Evolutionary conservation across 2,888 invertebrate genomes (phyloP).

Genomic region (Trichopria drosophilae): DNA sequence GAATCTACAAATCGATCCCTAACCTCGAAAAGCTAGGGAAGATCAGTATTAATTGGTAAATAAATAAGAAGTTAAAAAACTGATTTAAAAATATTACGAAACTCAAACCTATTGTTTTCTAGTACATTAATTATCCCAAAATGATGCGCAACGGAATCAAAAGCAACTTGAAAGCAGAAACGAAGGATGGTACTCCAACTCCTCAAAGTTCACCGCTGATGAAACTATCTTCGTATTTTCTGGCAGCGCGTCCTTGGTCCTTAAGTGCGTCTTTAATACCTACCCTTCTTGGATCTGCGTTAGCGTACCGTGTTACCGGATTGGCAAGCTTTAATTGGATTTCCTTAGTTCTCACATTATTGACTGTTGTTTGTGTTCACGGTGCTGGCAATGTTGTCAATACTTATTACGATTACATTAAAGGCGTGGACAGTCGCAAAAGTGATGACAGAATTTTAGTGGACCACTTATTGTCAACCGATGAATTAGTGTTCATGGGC

Average conservation of each 20-base stretch:
- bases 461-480: slow-evolving; percentile 84
- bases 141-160: too few species aligned
- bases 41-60: too few species aligned
- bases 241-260: slow-evolving; percentile 92
- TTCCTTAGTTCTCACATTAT: slow-evolving; percentile 77
- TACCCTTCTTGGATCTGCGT: slow-evolving; percentile 83
- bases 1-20: too few species aligned
- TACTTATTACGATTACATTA: slow-evolving; percentile 93
- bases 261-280: slow-evolving; percentile 89
- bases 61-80: too few species aligned
- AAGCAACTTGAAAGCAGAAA: too few species aligned
- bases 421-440: slow-evolving; percentile 90
- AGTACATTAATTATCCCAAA: too few species aligned
- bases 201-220: slow-evolving; percentile 69
- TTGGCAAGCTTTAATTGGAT: slow-evolving; percentile 77
- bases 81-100: too few species aligned
- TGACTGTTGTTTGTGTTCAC: slow-evolving; percentile 89
- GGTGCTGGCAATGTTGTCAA: slow-evolving; percentile 96
- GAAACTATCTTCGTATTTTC: slow-evolving; percentile 85
- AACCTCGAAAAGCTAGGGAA: too few species aligned
- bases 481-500: slow-evolving; percentile 83
- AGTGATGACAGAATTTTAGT: slow-evolving; percentile 93
- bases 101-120: too few species aligned
- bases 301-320: slow-evolving; percentile 82
- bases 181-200: too few species aligned